Conservation (phyloP, 2,113 vertebrate species). For the Danio rerio region GRCz12tu NC_133178.1:39084501-39085000, state of each 20-base stretch:
- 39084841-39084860: conserved; percentile 45
- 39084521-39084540: background rate
- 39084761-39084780: conserved; percentile 60
- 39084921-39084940: conserved; percentile 71
- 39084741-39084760: conserved; percentile 69
- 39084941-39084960: conserved; percentile 85
- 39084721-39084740: conserved; percentile 58
- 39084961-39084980: conserved; percentile 75
- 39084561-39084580: conserved; percentile 22
- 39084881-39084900: conserved; percentile 58
- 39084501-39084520: background rate
- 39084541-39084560: conserved; percentile 31
- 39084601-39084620: conserved; percentile 13
- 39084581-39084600: conserved; percentile 16
- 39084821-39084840: conserved; percentile 47
- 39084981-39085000: conserved; percentile 87
- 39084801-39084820: conserved; percentile 40
- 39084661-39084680: conserved; percentile 70
- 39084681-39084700: conserved; percentile 68
- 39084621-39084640: conserved; percentile 55
- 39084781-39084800: conserved; percentile 38
- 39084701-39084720: conserved; percentile 67
- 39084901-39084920: conserved; percentile 72
- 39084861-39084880: conserved; percentile 57
- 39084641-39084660: conserved; percentile 56